phyloP scores from a whole-genome alignment of 2,797 vertebrate species.

The Galaxias olidus region DNA sequence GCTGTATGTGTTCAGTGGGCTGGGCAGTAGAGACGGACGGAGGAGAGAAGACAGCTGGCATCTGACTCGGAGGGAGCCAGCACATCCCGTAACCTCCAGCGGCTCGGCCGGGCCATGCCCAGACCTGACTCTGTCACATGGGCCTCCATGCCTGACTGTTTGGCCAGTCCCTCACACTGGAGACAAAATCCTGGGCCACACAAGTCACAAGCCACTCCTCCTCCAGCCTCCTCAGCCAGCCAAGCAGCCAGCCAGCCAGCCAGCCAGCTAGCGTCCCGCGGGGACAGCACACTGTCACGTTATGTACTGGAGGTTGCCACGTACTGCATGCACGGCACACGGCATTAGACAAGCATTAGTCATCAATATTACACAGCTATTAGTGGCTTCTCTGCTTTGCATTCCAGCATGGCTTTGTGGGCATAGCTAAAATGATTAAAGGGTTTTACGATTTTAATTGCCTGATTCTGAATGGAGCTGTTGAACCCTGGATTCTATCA shows the following conservation, averaged over 20 bases:
- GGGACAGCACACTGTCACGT: conserved; percentile 13
- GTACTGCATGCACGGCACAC: background rate
- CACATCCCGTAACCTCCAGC: background rate
- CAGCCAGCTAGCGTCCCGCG: conserved; percentile 3
- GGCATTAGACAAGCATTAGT: background rate
- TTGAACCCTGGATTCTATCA: conserved; percentile 16
- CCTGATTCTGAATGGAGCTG: conserved; percentile 31
- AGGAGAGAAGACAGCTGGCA: conserved; percentile 39
- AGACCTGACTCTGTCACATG: conserved; percentile 22
- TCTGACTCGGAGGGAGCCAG: conserved; percentile 36
- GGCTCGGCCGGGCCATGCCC: background rate
- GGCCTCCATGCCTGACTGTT: conserved; percentile 3
- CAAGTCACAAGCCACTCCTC: too few species aligned
- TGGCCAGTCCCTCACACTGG: background rate
- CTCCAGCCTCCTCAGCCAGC: too few species aligned
- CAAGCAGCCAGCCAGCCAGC: conserved; percentile 12
- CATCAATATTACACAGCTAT: conserved; percentile 19
- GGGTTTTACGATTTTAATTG: conserved; percentile 34
- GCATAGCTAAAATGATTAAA: conserved; percentile 31
- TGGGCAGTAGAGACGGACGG: conserved; percentile 24
- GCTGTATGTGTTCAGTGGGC: conserved; percentile 1
- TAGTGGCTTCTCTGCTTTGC: conserved; percentile 19
- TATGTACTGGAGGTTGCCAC: background rate
- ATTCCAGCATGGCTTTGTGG: conserved; percentile 15
- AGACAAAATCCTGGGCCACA: background rate